A percentile compares a stretch with the other conserved stretches of the same genome.
phyloP scores from a whole-genome alignment of 2,113 vertebrate genomes.

The Theristicus caerulescens region DNA sequence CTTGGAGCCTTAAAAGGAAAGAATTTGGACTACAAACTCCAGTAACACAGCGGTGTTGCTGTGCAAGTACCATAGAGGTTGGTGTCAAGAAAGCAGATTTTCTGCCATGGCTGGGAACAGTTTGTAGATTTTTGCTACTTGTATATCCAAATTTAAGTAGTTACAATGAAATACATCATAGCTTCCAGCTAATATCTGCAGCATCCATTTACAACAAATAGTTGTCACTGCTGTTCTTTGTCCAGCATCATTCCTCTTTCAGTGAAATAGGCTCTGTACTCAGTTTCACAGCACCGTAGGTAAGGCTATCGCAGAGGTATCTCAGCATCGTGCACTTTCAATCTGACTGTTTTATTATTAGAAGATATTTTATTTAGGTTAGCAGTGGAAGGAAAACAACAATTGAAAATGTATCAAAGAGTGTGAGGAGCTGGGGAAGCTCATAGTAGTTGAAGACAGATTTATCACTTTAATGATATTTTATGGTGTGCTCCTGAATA shows the following conservation, averaged over 20 bases:
- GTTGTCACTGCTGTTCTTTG: neutral
- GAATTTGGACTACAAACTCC: neutral
- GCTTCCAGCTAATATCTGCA: neutral
- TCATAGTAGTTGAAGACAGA: neutral
- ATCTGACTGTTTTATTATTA: neutral
- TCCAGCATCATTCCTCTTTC: neutral
- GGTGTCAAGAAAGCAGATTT: neutral
- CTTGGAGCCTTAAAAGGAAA: neutral
- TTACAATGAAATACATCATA: neutral
- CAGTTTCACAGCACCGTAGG: neutral
- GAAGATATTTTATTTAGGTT: neutral
- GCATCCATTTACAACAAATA: neutral
- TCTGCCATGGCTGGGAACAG: neutral
- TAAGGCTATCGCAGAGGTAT: neutral
- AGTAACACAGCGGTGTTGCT: neutral
- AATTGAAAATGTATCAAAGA: neutral
- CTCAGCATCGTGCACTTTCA: neutral
- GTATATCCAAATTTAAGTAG: neutral
- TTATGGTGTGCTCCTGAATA: conserved; percentile 10
- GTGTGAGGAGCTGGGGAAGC: neutral
- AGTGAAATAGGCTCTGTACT: neutral
- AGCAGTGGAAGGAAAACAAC: neutral
- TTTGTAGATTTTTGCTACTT: neutral
- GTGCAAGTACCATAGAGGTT: neutral
- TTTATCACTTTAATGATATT: conserved; percentile 13